A percentile compares a stretch with the other conserved stretches of the same genome.
These are phyloP conservation scores for Propsilocerus akamusi DNA, from an alignment of 1,140 invertebrate species.

Conservation along the genomic window DNA sequence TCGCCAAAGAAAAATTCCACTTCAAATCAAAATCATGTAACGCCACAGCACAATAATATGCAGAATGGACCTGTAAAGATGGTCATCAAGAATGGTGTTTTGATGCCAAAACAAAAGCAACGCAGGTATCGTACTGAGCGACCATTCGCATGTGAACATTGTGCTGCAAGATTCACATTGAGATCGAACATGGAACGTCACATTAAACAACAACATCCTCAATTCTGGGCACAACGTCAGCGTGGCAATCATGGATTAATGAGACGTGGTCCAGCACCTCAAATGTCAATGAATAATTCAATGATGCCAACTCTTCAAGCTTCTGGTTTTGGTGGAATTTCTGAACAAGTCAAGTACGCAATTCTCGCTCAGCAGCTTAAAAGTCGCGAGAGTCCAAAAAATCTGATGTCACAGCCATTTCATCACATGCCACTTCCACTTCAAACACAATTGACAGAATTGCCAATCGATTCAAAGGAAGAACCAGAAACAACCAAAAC, in stretches of 20 bases:
- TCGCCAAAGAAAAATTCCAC: background rate
- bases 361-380: slow-evolving; percentile 59
- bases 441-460: slow-evolving; percentile 1
- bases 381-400: slow-evolving; percentile 15
- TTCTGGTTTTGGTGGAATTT: slow-evolving; percentile 26
- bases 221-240: slow-evolving; percentile 64
- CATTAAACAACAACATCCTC: slow-evolving; percentile 83
- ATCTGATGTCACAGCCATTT: background rate
- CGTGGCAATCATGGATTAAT: slow-evolving; percentile 17
- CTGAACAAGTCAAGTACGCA: slow-evolving; percentile 59
- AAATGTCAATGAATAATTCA: slow-evolving; percentile 4
- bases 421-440: background rate
- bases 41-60: slow-evolving; percentile 8
- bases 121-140: slow-evolving; percentile 76
- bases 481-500: background rate
- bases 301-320: slow-evolving; percentile 8
- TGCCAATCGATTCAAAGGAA: background rate
- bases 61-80: slow-evolving; percentile 52
- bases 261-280: slow-evolving; percentile 21
- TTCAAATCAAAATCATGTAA: slow-evolving; percentile 14
- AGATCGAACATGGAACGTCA: slow-evolving; percentile 87
- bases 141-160: slow-evolving; percentile 75
- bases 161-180: slow-evolving; percentile 71
- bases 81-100: slow-evolving; percentile 74
- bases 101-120: slow-evolving; percentile 83